Base-by-base conservation (phyloP, 2,888 invertebrate genomes). In the Andrena hattorfiana region DNA sequence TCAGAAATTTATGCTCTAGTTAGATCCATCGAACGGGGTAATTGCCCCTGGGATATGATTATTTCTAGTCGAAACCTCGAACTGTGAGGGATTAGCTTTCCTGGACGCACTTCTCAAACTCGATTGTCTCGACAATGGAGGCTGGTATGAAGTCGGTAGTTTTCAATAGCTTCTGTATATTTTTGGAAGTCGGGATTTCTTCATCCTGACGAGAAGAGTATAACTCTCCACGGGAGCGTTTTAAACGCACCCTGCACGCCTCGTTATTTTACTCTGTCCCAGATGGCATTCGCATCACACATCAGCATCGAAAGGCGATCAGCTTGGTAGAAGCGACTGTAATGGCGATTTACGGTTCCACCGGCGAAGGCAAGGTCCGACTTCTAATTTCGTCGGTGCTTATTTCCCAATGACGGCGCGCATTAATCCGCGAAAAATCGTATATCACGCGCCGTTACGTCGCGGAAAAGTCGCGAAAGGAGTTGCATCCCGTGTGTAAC, bases 391-490 rank as follows among this genome's bases (percentile, higher is more conserved):
- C 67, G 51, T 49, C 67, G 51, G 10, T 2, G 32, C 23, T 35
- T 54, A 23, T 68, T 54, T 32, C 68, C 54, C 68, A 56, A 32
- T 3, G n/a, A 4, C 56, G 49, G n/a, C 28, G 66, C 26, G 63
- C 51, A 51, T 72, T 62, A 62, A 73, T 48, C 56, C 56, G 56
- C 66, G 73, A 73, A 68, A 75, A 56, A 77, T 77, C 77, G 64
- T 77, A 56, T 48, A 77, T 77, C 77, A 71, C 63, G 62, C 30
- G 4, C 49, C 54, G 56, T 42, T 73, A 66, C 73, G 51, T 42
- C 54, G 63, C 62, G 54, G 56, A 64, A 64, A 64, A 72, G 63
- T 69, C 69, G 68, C 49, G 64, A 77, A 77, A 77, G 77, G 77
- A 71, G 66, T 35, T n/a, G 23, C 69, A 60, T 70, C 70, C 28